phyloP scores from a whole-genome alignment of 2,113 vertebrate genomes.

The Gavialis gangeticus region DNA sequence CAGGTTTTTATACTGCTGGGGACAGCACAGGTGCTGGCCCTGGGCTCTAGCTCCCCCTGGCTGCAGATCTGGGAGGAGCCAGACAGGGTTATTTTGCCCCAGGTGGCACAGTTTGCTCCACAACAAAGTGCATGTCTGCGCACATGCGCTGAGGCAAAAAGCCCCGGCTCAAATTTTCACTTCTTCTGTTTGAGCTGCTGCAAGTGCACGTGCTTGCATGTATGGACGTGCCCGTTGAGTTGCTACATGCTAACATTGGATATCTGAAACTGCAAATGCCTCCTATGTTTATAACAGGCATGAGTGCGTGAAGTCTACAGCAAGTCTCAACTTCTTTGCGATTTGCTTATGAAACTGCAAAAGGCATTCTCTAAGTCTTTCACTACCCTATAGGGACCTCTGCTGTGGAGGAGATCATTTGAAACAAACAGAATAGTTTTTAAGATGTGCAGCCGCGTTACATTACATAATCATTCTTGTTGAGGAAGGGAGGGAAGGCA shows the following conservation, averaged over 20 bases:
- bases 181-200: too few relatives aligned
- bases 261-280: not conserved
- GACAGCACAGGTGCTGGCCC: too few relatives aligned
- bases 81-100: too few relatives aligned
- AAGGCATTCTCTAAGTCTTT: conserved; percentile 40
- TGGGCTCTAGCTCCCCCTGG: too few relatives aligned
- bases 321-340: conserved; percentile 44
- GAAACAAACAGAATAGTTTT: conserved; percentile 51
- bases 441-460: conserved; percentile 50
- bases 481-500: conserved; percentile 54
- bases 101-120: too few relatives aligned
- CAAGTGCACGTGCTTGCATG: too few relatives aligned
- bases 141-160: too few relatives aligned
- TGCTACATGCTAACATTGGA: not conserved
- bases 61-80: too few relatives aligned
- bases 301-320: conserved; percentile 20
- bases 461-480: conserved; percentile 63
- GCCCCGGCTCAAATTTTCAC: too few relatives aligned
- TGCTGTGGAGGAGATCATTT: conserved; percentile 39
- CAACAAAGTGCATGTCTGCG: too few relatives aligned
- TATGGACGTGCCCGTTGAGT: too few relatives aligned
- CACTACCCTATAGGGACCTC: conserved; percentile 24
- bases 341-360: not conserved
- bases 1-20: too few relatives aligned
- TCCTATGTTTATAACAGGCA: not conserved